Conservation (phyloP, 2,888 invertebrate species). For the Eupsilia transversa region DNA sequence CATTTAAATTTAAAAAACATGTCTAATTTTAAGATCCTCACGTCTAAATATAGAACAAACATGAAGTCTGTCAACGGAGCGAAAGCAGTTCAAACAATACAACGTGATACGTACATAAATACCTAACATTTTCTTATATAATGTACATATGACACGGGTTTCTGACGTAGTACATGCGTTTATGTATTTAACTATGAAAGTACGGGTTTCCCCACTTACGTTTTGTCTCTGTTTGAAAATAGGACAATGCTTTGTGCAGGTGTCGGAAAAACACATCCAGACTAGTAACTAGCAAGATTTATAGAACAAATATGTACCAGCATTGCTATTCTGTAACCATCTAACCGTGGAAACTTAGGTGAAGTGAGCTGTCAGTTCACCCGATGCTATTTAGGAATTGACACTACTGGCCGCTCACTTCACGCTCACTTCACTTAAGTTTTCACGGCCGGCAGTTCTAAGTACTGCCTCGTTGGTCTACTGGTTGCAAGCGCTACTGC, state of each 20-base stretch:
- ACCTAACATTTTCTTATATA: conserved; percentile 14
- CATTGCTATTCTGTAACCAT: too few species aligned
- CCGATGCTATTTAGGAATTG: too few species aligned
- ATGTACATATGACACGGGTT: conserved; percentile 17
- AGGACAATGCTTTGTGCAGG: conserved; percentile 21
- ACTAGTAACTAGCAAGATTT: neutral
- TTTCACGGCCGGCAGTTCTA: too few species aligned
- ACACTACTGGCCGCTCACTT: too few species aligned
- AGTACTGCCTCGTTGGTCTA: too few species aligned
- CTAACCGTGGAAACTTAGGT: too few species aligned
- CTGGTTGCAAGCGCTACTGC: too few species aligned
- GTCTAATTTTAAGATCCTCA: conserved; percentile 40
- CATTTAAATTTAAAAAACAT: conserved; percentile 15
- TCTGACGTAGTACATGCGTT: neutral
- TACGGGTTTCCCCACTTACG: conserved; percentile 42
- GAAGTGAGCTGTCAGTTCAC: too few species aligned
- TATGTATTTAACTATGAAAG: conserved; percentile 35
- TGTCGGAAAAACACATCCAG: conserved; percentile 24
- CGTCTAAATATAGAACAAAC: conserved; percentile 44
- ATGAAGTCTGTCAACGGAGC: conserved; percentile 9
- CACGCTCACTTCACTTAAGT: too few species aligned
- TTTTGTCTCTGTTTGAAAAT: conserved; percentile 14
- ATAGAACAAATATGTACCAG: neutral
- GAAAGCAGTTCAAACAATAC: conserved; percentile 23
- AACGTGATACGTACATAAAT: conserved; percentile 35